phyloP scores from a whole-genome alignment of 1,140 invertebrate species.

The Meloidogyne exigua region DNA sequence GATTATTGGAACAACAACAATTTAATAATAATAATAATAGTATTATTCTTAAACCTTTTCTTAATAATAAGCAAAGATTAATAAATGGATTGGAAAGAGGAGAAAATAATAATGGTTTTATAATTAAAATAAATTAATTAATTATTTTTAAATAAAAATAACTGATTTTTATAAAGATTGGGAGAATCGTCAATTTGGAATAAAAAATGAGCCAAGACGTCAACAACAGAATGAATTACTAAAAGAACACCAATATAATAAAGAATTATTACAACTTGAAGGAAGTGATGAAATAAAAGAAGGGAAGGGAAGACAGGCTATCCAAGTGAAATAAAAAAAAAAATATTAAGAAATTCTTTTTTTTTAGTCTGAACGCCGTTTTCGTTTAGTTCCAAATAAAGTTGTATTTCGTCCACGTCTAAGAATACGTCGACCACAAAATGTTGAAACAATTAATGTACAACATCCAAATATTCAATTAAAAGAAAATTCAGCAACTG shows the following conservation, averaged over 20 bases:
- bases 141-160: neutral
- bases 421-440: conserved; percentile 45
- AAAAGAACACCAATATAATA: neutral
- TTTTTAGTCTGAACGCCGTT: conserved; percentile 34
- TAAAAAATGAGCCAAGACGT: neutral
- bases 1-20: conserved; percentile 14
- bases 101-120: neutral
- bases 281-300: neutral
- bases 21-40: neutral
- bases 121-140: too few species aligned
- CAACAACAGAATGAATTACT: conserved; percentile 1
- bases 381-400: conserved; percentile 47
- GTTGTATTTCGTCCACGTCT: conserved; percentile 41
- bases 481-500: neutral
- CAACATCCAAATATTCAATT: conserved; percentile 7
- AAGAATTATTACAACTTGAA: conserved; percentile 2
- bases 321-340: neutral
- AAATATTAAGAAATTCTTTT: neutral
- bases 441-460: neutral
- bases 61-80: conserved; percentile 6
- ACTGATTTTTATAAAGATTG: neutral
- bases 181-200: neutral
- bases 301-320: neutral
- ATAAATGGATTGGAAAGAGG: neutral
- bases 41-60: neutral